phyloP scores from a whole-genome alignment of 2,888 invertebrate species.

The Chalcis sispes region DNA sequence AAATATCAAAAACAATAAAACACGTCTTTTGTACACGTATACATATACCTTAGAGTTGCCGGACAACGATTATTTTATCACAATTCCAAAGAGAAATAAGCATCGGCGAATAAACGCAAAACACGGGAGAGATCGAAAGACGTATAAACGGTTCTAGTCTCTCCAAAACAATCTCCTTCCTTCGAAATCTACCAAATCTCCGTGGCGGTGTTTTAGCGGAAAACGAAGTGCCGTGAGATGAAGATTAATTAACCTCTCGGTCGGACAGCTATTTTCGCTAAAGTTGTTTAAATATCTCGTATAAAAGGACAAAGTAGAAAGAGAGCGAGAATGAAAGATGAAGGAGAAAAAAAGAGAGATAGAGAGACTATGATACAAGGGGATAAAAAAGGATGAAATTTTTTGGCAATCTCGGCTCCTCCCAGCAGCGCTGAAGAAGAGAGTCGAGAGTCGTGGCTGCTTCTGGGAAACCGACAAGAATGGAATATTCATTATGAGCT shows the following conservation, averaged over 20 bases:
- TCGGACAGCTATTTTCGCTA: not conserved
- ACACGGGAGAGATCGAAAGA: not conserved
- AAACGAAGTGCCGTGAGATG: constrained; percentile 47
- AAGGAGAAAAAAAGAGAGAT: not conserved
- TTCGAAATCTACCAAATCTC: constrained; percentile 18
- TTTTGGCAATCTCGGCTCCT: constrained; percentile 30
- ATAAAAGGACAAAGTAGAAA: not conserved
- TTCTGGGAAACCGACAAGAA: constrained; percentile 54
- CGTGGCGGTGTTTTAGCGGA: not conserved
- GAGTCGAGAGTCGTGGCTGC: too few species aligned
- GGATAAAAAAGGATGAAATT: not conserved
- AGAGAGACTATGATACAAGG: constrained; percentile 6
- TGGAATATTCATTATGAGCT: constrained; percentile 60
- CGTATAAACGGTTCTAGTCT: not conserved
- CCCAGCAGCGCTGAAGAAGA: constrained; percentile 4
- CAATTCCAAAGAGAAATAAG: not conserved
- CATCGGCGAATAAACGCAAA: too few species aligned
- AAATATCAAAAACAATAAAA: constrained; percentile 36
- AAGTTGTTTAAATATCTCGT: constrained; percentile 23
- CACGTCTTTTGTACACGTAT: not conserved
- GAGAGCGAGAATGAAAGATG: not conserved
- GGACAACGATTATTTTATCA: constrained; percentile 1
- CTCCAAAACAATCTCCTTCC: too few species aligned
- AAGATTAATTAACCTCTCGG: constrained; percentile 46
- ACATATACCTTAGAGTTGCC: not conserved